Conservation (phyloP, 2,888 invertebrate species). For the Stenchaetothrips biformis region DNA sequence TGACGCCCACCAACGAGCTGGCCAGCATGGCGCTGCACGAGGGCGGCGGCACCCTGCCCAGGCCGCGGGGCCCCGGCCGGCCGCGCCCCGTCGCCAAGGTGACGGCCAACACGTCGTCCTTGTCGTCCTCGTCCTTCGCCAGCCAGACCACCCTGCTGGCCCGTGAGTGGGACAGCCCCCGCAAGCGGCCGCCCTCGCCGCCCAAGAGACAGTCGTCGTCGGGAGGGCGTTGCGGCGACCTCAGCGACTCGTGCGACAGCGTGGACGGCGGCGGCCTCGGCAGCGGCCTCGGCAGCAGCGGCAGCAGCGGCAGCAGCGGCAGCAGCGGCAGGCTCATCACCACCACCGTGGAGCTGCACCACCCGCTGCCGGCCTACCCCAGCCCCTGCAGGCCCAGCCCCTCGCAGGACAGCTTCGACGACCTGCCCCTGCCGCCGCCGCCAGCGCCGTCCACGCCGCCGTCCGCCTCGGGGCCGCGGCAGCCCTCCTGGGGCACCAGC, state of each 20-base stretch:
- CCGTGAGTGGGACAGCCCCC: conserved; percentile 40
- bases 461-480: conserved; percentile 47
- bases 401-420: conserved; percentile 38
- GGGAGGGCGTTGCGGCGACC: conserved; percentile 38
- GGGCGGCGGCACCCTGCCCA: conserved; percentile 80
- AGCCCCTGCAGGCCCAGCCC: conserved; percentile 33
- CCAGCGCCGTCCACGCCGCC: conserved; percentile 59
- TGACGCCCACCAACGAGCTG: conserved; percentile 78
- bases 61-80: conserved; percentile 74
- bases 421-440: conserved; percentile 62
- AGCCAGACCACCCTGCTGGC: conserved; percentile 25
- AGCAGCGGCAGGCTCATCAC: conserved; percentile 46
- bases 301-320: conserved; percentile 42
- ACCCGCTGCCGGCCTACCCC: conserved; percentile 45
- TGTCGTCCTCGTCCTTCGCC: background rate
- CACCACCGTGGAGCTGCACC: conserved; percentile 47
- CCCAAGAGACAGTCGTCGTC: conserved; percentile 62
- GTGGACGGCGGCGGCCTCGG: conserved; percentile 35
- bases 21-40: conserved; percentile 44
- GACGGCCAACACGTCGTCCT: conserved; percentile 40
- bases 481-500: conserved; percentile 44
- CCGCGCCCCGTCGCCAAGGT: conserved; percentile 78
- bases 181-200: conserved; percentile 74
- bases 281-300: conserved; percentile 39
- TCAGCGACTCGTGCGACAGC: conserved; percentile 35